Conservation (phyloP, 2,113 vertebrate species). For the Gambusia affinis region DNA sequence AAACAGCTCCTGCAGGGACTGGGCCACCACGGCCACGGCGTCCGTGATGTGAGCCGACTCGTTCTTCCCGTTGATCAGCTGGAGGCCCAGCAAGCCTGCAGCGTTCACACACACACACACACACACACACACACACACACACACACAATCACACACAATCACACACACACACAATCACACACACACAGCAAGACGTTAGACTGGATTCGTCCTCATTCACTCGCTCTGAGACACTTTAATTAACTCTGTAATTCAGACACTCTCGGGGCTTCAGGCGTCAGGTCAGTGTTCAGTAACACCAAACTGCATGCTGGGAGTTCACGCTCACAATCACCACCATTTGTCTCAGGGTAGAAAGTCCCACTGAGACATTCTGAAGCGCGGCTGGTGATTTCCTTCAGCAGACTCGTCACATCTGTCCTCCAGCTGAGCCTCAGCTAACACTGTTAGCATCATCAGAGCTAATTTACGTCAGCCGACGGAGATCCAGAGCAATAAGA, state of each 20-base stretch:
- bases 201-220: slow-evolving; percentile 36
- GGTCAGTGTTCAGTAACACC: slow-evolving; percentile 46
- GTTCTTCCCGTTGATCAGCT: slow-evolving; percentile 97
- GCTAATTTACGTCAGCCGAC: not conserved
- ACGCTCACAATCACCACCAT: slow-evolving; percentile 57
- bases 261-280: slow-evolving; percentile 54
- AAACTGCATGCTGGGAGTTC: slow-evolving; percentile 71
- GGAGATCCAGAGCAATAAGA: too few species aligned
- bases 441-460: slow-evolving; percentile 32
- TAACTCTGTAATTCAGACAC: slow-evolving; percentile 39
- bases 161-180: slow-evolving; percentile 9
- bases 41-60: slow-evolving; percentile 97
- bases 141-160: too few species aligned
- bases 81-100: slow-evolving; percentile 93
- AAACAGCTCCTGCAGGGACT: slow-evolving; percentile 94
- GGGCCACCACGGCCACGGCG: slow-evolving; percentile 91
- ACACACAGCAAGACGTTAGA: slow-evolving; percentile 30
- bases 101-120: slow-evolving; percentile 37
- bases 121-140: slow-evolving; percentile 38
- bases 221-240: slow-evolving; percentile 14
- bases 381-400: slow-evolving; percentile 44
- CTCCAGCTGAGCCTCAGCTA: slow-evolving; percentile 22
- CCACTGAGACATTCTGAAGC: slow-evolving; percentile 45
- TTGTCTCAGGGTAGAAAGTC: slow-evolving; percentile 47
- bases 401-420: slow-evolving; percentile 34